These are phyloP conservation scores for Hypolimnas misippus DNA, from an alignment of 2,888 invertebrate species.

Conservation along the genomic window DNA sequence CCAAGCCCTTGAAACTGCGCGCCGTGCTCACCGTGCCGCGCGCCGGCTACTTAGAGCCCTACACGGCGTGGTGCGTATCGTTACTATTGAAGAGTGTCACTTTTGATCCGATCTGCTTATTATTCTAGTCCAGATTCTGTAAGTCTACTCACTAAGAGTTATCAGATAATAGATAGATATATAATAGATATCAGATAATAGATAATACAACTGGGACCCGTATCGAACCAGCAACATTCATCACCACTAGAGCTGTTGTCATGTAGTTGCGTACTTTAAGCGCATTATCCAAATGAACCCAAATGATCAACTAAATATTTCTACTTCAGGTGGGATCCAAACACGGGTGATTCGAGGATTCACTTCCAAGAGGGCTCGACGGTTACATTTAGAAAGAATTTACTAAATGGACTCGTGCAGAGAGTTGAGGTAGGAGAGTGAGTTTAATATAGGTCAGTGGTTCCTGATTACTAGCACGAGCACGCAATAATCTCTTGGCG, in stretches of 20 bases:
- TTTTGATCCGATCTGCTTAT: neutral
- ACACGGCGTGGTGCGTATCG: slow-evolving; percentile 53
- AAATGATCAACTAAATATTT: neutral
- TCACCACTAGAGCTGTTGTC: too few species aligned
- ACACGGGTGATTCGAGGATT: slow-evolving; percentile 11
- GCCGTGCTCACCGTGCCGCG: slow-evolving; percentile 59
- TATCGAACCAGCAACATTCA: too few species aligned
- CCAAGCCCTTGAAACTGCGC: slow-evolving; percentile 53
- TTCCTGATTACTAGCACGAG: too few species aligned
- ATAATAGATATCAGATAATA: too few species aligned
- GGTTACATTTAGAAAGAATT: slow-evolving; percentile 14
- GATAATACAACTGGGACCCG: too few species aligned
- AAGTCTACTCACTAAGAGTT: too few species aligned
- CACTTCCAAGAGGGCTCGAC: slow-evolving; percentile 22
- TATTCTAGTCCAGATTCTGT: too few species aligned
- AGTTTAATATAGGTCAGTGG: too few species aligned
- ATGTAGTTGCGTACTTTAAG: too few species aligned
- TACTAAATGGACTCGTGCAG: slow-evolving; percentile 10
- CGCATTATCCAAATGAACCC: too few species aligned
- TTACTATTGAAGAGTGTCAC: slow-evolving; percentile 20
- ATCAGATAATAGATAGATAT: too few species aligned
- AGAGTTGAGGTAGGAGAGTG: slow-evolving; percentile 6
- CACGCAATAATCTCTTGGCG: too few species aligned
- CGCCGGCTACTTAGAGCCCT: slow-evolving; percentile 65
- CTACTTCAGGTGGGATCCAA: neutral